These are phyloP conservation scores for Cataglyphis rosenhaueri DNA, from an alignment of 2,888 invertebrate genomes.

Conservation along the genomic window DNA sequence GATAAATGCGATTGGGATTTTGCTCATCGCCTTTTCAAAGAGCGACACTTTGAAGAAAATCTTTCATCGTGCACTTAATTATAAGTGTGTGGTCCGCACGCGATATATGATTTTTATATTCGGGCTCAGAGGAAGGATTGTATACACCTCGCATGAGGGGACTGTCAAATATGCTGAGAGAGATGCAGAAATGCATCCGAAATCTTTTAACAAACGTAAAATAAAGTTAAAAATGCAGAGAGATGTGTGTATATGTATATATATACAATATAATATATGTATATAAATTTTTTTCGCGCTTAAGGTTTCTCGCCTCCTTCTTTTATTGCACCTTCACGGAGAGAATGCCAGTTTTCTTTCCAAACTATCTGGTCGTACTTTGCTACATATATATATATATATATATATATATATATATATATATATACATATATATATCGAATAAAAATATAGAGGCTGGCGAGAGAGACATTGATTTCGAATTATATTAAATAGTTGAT, in stretches of 20 bases:
- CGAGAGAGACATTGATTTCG: conserved; percentile 26
- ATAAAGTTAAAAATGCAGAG: conserved; percentile 33
- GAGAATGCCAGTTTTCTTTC: conserved; percentile 7
- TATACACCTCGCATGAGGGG: conserved; percentile 6
- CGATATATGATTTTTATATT: conserved; percentile 2
- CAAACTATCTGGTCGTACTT: conserved; percentile 10
- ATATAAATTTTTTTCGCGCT: conserved; percentile 23
- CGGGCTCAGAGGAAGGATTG: conserved; percentile 1
- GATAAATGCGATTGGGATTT: neutral
- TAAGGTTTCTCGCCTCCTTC: conserved; percentile 6
- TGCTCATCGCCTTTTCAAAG: conserved; percentile 19
- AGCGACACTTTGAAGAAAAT: neutral
- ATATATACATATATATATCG: conserved; percentile 17
- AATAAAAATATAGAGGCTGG: conserved; percentile 45
- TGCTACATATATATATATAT: conserved; percentile 19
- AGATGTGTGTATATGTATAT: conserved; percentile 1
- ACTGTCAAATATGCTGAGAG: neutral
- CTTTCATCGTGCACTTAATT: conserved; percentile 11
- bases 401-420: conserved; percentile 20
- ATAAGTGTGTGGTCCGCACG: conserved; percentile 27
- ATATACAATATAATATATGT: conserved; percentile 37
- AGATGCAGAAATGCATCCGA: conserved; percentile 18
- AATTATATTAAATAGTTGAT: conserved; percentile 45
- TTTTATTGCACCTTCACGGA: neutral
- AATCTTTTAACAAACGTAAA: conserved; percentile 40